These are phyloP conservation scores for Sitodiplosis mosellana DNA, from an alignment of 1,140 invertebrate genomes.

Conservation along the genomic window DNA sequence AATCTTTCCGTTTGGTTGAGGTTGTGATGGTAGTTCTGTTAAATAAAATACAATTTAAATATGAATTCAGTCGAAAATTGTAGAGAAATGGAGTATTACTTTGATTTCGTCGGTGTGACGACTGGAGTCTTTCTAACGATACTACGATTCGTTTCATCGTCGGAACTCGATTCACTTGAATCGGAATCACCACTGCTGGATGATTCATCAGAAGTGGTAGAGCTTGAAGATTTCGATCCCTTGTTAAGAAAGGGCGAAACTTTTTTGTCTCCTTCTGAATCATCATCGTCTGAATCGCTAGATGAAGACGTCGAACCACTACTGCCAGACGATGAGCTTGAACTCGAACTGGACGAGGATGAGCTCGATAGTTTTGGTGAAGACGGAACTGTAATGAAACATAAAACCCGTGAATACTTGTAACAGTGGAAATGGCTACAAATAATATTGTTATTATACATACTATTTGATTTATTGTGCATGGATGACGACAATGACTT, in stretches of 20 bases:
- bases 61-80: no score
- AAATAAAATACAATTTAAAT: no score
- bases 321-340: constrained; percentile 23
- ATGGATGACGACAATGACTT: neutral
- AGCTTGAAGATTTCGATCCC: constrained; percentile 32
- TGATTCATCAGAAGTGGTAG: constrained; percentile 26
- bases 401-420: no score
- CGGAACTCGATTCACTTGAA: neutral
- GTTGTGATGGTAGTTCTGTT: neutral
- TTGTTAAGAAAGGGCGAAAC: constrained; percentile 41
- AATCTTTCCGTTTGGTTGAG: neutral
- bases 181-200: constrained; percentile 8
- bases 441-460: no score
- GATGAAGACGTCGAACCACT: constrained; percentile 28
- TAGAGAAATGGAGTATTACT: no score
- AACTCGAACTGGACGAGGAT: constrained; percentile 22
- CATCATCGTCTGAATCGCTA: neutral
- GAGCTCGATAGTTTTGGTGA: no score
- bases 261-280: constrained; percentile 4
- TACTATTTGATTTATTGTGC: no score
- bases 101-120: no score
- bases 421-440: no score
- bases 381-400: no score
- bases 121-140: no score
- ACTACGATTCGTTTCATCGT: no score